A percentile compares a stretch with the other conserved stretches of the same genome.
These are phyloP conservation scores for Pristionchus entomophagus DNA, from an alignment of 2,888 invertebrate genomes.

Conservation along the genomic window DNA sequence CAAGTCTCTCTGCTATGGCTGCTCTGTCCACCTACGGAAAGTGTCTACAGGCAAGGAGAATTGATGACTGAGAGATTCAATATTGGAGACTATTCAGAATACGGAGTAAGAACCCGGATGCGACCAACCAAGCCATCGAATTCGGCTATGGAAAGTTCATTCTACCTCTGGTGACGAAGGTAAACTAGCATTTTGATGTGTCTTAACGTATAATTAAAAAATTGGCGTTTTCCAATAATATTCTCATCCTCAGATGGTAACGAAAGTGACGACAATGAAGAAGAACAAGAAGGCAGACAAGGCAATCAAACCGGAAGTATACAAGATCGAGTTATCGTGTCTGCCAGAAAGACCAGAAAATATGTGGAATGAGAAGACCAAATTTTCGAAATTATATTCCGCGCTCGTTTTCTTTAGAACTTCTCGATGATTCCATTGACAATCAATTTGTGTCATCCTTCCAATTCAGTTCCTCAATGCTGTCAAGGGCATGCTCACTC, in stretches of 20 bases:
- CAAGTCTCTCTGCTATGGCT: neutral
- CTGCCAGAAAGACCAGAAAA: neutral
- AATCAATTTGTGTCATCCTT: too few species aligned
- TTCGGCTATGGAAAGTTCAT: neutral
- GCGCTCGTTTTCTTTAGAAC: too few species aligned
- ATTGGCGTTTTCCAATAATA: too few species aligned
- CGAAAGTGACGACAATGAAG: neutral
- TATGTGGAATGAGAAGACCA: too few species aligned
- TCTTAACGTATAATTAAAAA: too few species aligned
- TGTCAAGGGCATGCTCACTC: neutral
- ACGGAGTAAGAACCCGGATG: neutral
- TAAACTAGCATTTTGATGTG: neutral
- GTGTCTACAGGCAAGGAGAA: neutral
- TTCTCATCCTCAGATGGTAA: neutral
- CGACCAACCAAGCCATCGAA: neutral
- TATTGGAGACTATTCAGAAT: neutral
- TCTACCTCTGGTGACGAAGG: neutral
- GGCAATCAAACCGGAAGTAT: constrained; percentile 25
- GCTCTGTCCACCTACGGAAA: neutral
- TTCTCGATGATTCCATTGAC: too few species aligned
- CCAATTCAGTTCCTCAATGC: neutral
- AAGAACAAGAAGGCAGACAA: neutral
- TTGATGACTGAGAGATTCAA: neutral
- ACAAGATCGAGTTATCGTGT: neutral
- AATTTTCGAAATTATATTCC: too few species aligned